Evolutionary conservation across 2,888 invertebrate genomes (phyloP).

Genomic region (Platypus cylindrus): DNA sequence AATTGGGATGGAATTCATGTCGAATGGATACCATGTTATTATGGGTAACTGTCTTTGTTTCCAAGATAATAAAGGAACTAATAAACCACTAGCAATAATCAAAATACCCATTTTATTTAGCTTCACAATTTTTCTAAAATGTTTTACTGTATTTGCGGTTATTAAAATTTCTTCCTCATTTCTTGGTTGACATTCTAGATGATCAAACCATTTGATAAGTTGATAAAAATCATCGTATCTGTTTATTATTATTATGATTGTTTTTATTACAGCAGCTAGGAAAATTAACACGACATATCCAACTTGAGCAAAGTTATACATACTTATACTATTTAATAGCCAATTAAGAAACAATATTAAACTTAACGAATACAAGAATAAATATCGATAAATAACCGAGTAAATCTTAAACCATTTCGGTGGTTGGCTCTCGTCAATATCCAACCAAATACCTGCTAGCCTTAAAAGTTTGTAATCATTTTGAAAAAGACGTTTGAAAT

Average conservation of each 20-base stretch:
- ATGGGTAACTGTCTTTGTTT: slow-evolving; percentile 5
- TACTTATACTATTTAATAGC: slow-evolving; percentile 2
- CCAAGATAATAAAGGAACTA: not conserved
- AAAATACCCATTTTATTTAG: not conserved
- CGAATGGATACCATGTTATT: slow-evolving; percentile 16
- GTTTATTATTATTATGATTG: not conserved
- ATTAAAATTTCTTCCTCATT: not conserved
- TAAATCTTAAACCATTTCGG: slow-evolving; percentile 1
- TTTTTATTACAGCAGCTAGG: not conserved
- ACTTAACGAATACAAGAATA: slow-evolving; percentile 2
- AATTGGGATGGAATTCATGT: slow-evolving; percentile 6
- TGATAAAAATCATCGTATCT: not conserved
- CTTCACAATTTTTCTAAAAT: not conserved
- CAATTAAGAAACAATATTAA: slow-evolving; percentile 1
- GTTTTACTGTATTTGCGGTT: not conserved
- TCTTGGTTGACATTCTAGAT: not conserved
- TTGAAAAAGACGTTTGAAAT: slow-evolving; percentile 1
- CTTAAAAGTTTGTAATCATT: not conserved
- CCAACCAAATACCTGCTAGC: slow-evolving; percentile 1
- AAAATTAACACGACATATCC: slow-evolving; percentile 2
- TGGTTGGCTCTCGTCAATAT: not conserved
- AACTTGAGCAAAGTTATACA: slow-evolving; percentile 2
- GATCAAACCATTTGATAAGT: not conserved
- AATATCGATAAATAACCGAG: not conserved
- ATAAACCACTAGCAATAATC: not conserved